phyloP scores from a whole-genome alignment of 2,113 vertebrate species.

The Nothocercus julius region DNA sequence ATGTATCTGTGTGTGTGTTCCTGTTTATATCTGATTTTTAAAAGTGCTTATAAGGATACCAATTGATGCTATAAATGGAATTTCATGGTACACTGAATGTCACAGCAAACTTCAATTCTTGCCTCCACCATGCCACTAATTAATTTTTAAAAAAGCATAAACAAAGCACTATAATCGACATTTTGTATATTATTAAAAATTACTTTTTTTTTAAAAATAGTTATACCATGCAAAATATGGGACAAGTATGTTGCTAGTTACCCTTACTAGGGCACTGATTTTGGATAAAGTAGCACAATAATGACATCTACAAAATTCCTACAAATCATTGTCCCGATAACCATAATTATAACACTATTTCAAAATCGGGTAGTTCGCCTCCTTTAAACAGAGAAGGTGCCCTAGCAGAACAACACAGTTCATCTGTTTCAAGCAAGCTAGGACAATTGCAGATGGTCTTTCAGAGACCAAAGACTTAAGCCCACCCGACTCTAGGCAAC shows the following conservation, averaged over 20 bases:
- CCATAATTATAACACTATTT: background rate
- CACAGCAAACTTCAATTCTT: background rate
- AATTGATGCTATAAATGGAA: background rate
- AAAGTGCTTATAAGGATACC: background rate
- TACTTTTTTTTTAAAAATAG: background rate
- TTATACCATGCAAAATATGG: no score
- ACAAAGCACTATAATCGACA: background rate
- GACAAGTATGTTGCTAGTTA: background rate
- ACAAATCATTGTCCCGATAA: background rate
- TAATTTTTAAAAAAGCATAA: background rate
- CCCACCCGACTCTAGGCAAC: constrained; percentile 20
- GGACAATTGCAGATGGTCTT: background rate
- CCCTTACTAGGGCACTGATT: background rate
- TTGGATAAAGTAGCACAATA: background rate
- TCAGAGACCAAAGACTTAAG: constrained; percentile 52
- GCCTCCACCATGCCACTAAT: background rate
- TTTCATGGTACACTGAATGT: background rate
- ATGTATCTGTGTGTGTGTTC: no score
- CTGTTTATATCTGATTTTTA: background rate
- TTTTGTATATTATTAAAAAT: background rate
- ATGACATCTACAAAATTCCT: background rate
- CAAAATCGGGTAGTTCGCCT: background rate
- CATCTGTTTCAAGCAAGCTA: background rate
- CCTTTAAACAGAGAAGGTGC: background rate
- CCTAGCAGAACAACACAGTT: background rate